Evolutionary conservation across 1,140 invertebrate species (phyloP), one percentile per base, ranked within the genome.

Genomic region (Manduca sexta): DNA sequence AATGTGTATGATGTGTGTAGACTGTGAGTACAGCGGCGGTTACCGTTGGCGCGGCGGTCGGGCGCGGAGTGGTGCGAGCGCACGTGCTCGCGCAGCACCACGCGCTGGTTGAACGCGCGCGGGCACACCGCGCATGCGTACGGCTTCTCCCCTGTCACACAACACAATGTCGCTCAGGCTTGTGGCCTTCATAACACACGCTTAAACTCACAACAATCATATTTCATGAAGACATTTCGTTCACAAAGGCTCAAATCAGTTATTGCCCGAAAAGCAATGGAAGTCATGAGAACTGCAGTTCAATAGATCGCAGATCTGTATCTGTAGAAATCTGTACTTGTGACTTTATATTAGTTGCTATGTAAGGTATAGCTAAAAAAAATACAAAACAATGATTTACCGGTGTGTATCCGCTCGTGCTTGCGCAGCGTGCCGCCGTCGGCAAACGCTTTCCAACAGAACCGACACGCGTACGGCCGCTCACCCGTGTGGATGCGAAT

Each of bases 371-470:
- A n/a, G n/a, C n/a, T n/a, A n/a, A n/a, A n/a, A n/a, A n/a, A n/a
- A n/a, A n/a, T n/a, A n/a, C n/a, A 35, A 44, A 16, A n/a, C 12
- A n/a, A 38, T 14, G 16, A 48, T 26, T 33, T 51, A 86, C 86
- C 94, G 0, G 97, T 98, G 70, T 99, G 98, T 34, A 98, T 99
- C 50, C 99, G 91, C 72, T 99, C 98, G 80, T 99, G 98, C 68
- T 99, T 95, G 8, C 97, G 91, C 33, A 99, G 85, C 41, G 99
- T 99, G 4, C 97, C 98, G 29, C 97, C 97, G 60, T 98, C 98
- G 0, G 98, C 98, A 74, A 99, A 99, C 15, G 97, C 95, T 78
- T 99, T 99, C 89, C 97, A 98, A 81, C 98, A 99, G 78, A 97
- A 98, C n/a, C 92, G 91, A 76, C 98, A 99, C 3, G 92, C 94